These are phyloP conservation scores for Hydrocynus forskahlii DNA, from an alignment of 2,797 vertebrate genomes.

Conservation along the genomic window DNA sequence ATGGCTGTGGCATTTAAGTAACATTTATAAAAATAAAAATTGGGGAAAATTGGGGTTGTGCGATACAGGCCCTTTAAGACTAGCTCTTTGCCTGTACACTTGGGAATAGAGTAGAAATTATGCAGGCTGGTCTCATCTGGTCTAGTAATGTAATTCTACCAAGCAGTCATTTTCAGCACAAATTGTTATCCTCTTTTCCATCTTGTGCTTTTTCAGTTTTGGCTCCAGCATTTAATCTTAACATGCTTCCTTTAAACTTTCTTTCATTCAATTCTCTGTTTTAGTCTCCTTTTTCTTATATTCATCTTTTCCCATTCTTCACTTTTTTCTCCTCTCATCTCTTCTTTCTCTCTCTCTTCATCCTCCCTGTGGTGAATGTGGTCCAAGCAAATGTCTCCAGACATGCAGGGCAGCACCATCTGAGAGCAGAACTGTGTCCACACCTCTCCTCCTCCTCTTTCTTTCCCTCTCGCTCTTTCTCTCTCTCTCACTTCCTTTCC, in stretches of 20 bases:
- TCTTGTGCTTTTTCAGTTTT: background rate
- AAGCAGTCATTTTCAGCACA: too few species aligned
- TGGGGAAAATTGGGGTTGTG: background rate
- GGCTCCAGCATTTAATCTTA: constrained; percentile 4
- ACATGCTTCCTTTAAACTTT: constrained; percentile 2
- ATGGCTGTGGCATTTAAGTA: too few species aligned
- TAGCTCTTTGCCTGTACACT: background rate
- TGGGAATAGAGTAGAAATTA: background rate
- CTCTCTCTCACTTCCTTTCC: constrained; percentile 66
- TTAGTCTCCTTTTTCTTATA: background rate
- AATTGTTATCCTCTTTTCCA: background rate
- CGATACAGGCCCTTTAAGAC: background rate
- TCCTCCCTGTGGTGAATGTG: constrained; percentile 69
- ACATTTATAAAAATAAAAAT: too few species aligned
- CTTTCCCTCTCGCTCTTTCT: constrained; percentile 70
- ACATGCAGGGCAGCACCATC: constrained; percentile 82
- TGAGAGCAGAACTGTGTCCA: constrained; percentile 79
- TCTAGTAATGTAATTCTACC: background rate
- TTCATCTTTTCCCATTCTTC: constrained; percentile 11
- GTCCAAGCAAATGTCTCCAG: constrained; percentile 85
- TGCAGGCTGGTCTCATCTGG: background rate
- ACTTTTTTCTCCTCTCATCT: constrained; percentile 46
- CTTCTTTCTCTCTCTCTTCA: constrained; percentile 54
- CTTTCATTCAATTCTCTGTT: constrained; percentile 10
- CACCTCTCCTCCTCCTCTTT: constrained; percentile 76